Percentiles rank a stretch among this genome's conserved stretches.
These are phyloP conservation scores for Cyclina sinensis DNA, from an alignment of 1,140 invertebrate species.

Conservation along the genomic window DNA sequence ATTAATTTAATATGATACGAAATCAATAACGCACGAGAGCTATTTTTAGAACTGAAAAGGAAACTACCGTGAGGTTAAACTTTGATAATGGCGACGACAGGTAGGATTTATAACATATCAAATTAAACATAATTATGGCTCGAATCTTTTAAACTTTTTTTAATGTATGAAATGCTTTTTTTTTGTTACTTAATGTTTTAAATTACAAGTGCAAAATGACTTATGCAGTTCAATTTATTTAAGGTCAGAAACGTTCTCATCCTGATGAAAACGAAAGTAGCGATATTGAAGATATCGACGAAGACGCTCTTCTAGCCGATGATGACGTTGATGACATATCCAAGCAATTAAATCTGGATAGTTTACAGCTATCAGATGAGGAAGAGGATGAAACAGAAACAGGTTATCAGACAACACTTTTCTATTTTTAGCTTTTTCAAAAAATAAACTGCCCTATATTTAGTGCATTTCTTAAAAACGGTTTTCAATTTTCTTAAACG, in stretches of 20 bases:
- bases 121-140: too few relatives aligned
- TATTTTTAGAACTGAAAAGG: too few relatives aligned
- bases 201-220: too few relatives aligned
- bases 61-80: too few relatives aligned
- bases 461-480: not conserved
- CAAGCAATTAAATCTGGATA: not conserved
- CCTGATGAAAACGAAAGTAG: not conserved
- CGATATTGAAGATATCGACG: not conserved
- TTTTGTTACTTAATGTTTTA: too few relatives aligned
- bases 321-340: not conserved
- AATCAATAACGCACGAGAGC: too few relatives aligned
- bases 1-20: too few relatives aligned
- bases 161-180: too few relatives aligned
- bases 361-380: not conserved
- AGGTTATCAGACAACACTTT: not conserved
- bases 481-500: not conserved
- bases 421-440: not conserved
- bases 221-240: too few relatives aligned
- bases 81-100: too few relatives aligned
- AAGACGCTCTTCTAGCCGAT: not conserved
- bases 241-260: slow-evolving; percentile 1
- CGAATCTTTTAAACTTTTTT: too few relatives aligned
- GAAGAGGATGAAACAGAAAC: not conserved
- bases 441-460: not conserved
- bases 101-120: too few relatives aligned